Evolutionary conservation across 2,113 vertebrate species (phyloP).

Genomic region (Uria aalge): DNA sequence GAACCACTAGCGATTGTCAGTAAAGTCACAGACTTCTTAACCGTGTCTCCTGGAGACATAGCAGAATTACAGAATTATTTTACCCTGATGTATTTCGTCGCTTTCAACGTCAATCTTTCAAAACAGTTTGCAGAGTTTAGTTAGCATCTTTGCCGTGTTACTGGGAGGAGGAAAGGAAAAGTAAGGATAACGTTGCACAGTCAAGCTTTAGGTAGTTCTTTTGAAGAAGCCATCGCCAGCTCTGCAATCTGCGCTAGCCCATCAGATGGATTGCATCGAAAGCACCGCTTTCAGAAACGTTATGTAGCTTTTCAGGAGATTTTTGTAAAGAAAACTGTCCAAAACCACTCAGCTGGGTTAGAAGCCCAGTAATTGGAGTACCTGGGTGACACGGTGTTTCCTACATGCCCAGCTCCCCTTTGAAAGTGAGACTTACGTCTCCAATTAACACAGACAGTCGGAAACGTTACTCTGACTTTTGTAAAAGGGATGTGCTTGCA

Average conservation of each 20-base stretch:
- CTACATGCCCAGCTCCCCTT: background rate
- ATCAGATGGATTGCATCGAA: background rate
- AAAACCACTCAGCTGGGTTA: background rate
- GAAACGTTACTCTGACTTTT: background rate
- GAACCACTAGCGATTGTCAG: conserved; percentile 36
- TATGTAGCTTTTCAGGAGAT: background rate
- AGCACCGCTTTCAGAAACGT: background rate
- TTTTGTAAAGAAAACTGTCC: background rate
- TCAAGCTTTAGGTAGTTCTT: background rate
- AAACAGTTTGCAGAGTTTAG: background rate
- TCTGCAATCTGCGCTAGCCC: background rate
- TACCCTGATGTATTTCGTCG: background rate
- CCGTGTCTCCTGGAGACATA: background rate
- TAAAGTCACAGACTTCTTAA: background rate
- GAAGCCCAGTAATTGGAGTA: background rate
- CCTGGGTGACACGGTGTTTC: background rate
- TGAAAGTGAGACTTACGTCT: background rate
- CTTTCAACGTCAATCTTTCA: background rate
- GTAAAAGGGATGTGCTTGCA: background rate
- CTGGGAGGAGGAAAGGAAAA: background rate
- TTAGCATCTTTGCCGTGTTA: background rate
- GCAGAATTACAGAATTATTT: background rate
- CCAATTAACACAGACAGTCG: background rate
- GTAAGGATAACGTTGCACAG: background rate
- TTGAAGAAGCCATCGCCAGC: background rate